A percentile compares a stretch with the other conserved stretches of the same genome.
These are phyloP conservation scores for Leptopilina syphax DNA, from an alignment of 2,888 invertebrate species.

Conservation along the genomic window DNA sequence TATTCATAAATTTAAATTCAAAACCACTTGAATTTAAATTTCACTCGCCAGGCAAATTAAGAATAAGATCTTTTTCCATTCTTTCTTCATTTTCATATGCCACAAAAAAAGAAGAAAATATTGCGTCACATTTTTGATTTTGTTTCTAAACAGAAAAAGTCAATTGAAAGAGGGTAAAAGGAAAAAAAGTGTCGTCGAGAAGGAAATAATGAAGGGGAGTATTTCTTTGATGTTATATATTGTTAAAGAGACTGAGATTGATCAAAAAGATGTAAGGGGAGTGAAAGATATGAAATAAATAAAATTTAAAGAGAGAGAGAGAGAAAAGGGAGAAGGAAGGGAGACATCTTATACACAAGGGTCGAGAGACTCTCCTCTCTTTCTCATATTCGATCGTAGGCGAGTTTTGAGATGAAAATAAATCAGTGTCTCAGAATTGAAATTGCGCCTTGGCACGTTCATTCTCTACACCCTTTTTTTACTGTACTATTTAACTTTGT, in stretches of 20 bases:
- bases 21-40: too few relatives aligned
- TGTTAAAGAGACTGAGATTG: background rate
- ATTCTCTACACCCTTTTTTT: constrained; percentile 34
- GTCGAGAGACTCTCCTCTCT: constrained; percentile 39
- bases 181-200: background rate
- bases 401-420: constrained; percentile 62
- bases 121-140: too few relatives aligned
- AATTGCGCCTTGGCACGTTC: constrained; percentile 60
- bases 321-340: constrained; percentile 20
- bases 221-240: too few relatives aligned
- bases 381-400: constrained; percentile 54
- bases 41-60: too few relatives aligned
- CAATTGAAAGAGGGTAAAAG: background rate
- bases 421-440: constrained; percentile 67
- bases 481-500: constrained; percentile 21
- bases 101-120: too few relatives aligned
- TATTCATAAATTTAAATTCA: too few relatives aligned
- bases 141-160: too few relatives aligned
- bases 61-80: too few relatives aligned
- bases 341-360: constrained; percentile 47
- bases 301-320: constrained; percentile 41
- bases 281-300: constrained; percentile 21
- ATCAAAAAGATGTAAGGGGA: background rate
- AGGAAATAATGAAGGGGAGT: background rate
- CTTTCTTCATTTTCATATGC: too few relatives aligned